These are phyloP conservation scores for Vanacampus margaritifer DNA, from an alignment of 2,113 vertebrate genomes.

Conservation along the genomic window DNA sequence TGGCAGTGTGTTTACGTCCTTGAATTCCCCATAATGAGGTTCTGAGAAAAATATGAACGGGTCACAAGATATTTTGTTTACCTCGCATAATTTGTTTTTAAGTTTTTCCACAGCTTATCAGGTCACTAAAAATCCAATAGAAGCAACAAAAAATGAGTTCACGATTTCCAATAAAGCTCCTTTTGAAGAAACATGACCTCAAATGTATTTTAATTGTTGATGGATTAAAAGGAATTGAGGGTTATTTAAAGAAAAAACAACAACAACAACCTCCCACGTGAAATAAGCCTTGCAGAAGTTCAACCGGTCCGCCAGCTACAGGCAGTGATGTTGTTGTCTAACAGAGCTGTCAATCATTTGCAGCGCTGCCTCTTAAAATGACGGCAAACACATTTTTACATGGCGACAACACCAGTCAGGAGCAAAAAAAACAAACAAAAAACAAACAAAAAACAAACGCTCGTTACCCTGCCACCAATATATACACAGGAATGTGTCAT, in stretches of 20 bases:
- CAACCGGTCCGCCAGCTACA: background rate
- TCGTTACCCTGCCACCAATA: background rate
- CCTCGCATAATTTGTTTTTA: background rate
- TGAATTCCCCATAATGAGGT: background rate
- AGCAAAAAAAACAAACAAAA: no score
- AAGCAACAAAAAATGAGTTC: background rate
- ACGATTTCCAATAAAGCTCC: background rate
- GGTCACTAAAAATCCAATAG: background rate
- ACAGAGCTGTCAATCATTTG: constrained; percentile 12
- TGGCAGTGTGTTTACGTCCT: background rate
- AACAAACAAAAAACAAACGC: background rate
- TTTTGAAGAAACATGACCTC: background rate
- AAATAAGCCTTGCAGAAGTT: constrained; percentile 1
- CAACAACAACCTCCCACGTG: background rate
- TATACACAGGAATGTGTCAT: background rate
- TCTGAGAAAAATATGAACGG: background rate
- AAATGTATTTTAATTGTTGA: background rate
- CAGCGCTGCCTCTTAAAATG: background rate
- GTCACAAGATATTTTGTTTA: background rate
- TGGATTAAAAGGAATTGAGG: background rate
- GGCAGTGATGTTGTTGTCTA: background rate
- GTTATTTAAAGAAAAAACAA: background rate
- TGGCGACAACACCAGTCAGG: constrained; percentile 8
- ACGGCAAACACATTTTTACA: constrained; percentile 3
- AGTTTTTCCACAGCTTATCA: background rate